These are phyloP conservation scores for Therioaphis trifolii DNA, from an alignment of 2,888 invertebrate species.

Conservation along the genomic window DNA sequence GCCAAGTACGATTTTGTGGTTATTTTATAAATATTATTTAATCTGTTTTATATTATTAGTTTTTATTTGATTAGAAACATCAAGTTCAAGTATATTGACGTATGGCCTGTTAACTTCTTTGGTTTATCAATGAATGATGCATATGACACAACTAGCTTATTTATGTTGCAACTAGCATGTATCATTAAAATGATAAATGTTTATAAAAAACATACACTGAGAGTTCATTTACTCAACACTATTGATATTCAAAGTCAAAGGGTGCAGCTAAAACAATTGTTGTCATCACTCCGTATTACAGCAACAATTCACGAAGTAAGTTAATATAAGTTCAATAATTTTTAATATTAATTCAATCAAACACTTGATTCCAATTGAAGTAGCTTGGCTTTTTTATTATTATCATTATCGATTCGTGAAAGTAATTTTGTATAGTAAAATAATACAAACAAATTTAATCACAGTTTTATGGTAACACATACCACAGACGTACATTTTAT, in stretches of 20 bases:
- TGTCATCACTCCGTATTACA: slow-evolving; percentile 86
- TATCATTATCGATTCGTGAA: too few relatives aligned
- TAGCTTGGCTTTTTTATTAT: too few relatives aligned
- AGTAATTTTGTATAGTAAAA: too few relatives aligned
- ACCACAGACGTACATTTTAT: too few relatives aligned
- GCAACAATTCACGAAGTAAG: slow-evolving; percentile 81
- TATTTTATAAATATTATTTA: not conserved
- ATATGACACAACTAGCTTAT: slow-evolving; percentile 91
- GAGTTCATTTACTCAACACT: slow-evolving; percentile 51
- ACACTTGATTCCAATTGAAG: too few relatives aligned
- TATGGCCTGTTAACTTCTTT: slow-evolving; percentile 96
- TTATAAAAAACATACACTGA: slow-evolving; percentile 46
- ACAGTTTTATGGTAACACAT: too few relatives aligned
- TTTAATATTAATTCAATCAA: too few relatives aligned
- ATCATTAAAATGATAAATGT: slow-evolving; percentile 85
- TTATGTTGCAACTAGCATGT: slow-evolving; percentile 96
- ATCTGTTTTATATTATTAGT: slow-evolving; percentile 61
- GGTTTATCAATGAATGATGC: slow-evolving; percentile 80
- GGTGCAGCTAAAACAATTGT: slow-evolving; percentile 74
- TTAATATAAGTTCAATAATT: slow-evolving; percentile 23
- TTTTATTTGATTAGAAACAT: slow-evolving; percentile 70
- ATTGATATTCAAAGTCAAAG: slow-evolving; percentile 52
- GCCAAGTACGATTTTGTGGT: slow-evolving; percentile 51
- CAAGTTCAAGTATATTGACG: slow-evolving; percentile 86
- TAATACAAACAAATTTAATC: too few relatives aligned